These are phyloP conservation scores for Nomada hirtipes DNA, from an alignment of 2,888 invertebrate species.

Conservation along the genomic window DNA sequence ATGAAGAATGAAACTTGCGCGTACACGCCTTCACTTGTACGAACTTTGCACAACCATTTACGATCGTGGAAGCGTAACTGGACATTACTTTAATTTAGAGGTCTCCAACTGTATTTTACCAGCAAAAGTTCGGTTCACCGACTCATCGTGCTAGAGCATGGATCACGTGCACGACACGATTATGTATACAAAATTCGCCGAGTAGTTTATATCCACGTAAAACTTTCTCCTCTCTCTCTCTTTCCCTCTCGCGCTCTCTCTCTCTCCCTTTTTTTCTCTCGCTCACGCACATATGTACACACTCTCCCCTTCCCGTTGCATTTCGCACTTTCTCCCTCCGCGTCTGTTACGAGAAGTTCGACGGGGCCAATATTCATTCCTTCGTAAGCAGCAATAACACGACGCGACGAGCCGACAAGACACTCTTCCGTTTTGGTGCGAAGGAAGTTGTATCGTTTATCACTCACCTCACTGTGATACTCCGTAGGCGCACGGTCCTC, in stretches of 20 bases:
- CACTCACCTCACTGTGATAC: slow-evolving; percentile 80
- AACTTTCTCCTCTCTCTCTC: slow-evolving; percentile 39
- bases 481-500: slow-evolving; percentile 75
- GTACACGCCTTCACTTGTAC: not conserved
- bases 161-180: slow-evolving; percentile 44
- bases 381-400: slow-evolving; percentile 58
- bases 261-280: slow-evolving; percentile 20
- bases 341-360: slow-evolving; percentile 46
- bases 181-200: slow-evolving; percentile 43
- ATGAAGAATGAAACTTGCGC: slow-evolving; percentile 12
- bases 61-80: not conserved
- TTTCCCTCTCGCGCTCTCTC: slow-evolving; percentile 9
- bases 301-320: slow-evolving; percentile 2
- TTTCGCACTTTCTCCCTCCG: slow-evolving; percentile 23
- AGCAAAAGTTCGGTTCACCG: slow-evolving; percentile 39
- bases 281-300: not conserved
- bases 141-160: slow-evolving; percentile 56
- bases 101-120: not conserved
- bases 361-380: slow-evolving; percentile 62
- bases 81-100: not conserved
- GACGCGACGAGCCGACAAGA: slow-evolving; percentile 58
- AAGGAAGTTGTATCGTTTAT: slow-evolving; percentile 80
- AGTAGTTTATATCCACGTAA: slow-evolving; percentile 49
- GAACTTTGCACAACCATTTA: slow-evolving; percentile 1
- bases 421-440: slow-evolving; percentile 66